Conservation (phyloP, 2,888 invertebrate species). For the Yponomeuta evonymella region DNA sequence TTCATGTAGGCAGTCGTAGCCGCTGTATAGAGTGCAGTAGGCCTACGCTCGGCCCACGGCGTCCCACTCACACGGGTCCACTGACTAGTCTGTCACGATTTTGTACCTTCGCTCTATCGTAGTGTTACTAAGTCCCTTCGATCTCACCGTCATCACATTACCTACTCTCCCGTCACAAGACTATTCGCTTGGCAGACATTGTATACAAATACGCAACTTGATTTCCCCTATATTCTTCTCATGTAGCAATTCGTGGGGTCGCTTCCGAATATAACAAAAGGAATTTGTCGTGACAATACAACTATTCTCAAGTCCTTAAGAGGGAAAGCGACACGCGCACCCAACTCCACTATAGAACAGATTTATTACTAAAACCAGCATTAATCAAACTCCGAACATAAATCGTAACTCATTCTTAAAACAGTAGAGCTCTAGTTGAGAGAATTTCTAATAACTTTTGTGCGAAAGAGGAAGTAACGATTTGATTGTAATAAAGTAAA, state of each 20-base stretch:
- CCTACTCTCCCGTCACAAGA: slow-evolving; percentile 17
- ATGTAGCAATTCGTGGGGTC: neutral
- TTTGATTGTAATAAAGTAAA: slow-evolving; percentile 16
- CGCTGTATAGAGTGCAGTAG: slow-evolving; percentile 45
- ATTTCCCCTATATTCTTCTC: neutral
- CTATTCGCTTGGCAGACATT: slow-evolving; percentile 2
- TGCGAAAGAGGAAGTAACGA: neutral
- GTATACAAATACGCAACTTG: slow-evolving; percentile 1
- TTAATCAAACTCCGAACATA: slow-evolving; percentile 2
- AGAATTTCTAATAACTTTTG: slow-evolving; percentile 10
- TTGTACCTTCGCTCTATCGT: slow-evolving; percentile 66
- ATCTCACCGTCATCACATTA: slow-evolving; percentile 47
- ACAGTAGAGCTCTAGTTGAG: slow-evolving; percentile 11
- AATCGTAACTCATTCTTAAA: slow-evolving; percentile 12
- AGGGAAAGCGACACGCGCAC: slow-evolving; percentile 8
- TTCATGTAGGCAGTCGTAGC: slow-evolving; percentile 66
- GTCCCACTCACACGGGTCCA: slow-evolving; percentile 60
- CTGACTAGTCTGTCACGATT: slow-evolving; percentile 66
- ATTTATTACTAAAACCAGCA: slow-evolving; percentile 2
- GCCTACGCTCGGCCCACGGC: slow-evolving; percentile 33
- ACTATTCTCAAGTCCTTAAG: slow-evolving; percentile 1
- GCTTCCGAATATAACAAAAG: slow-evolving; percentile 3
- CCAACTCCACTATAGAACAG: neutral
- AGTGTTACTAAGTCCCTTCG: slow-evolving; percentile 38
- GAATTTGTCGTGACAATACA: slow-evolving; percentile 15